Evolutionary conservation across 92 coral and sea anemone species (phyloP).

Genomic region (Anthopleura xanthogrammica): DNA sequence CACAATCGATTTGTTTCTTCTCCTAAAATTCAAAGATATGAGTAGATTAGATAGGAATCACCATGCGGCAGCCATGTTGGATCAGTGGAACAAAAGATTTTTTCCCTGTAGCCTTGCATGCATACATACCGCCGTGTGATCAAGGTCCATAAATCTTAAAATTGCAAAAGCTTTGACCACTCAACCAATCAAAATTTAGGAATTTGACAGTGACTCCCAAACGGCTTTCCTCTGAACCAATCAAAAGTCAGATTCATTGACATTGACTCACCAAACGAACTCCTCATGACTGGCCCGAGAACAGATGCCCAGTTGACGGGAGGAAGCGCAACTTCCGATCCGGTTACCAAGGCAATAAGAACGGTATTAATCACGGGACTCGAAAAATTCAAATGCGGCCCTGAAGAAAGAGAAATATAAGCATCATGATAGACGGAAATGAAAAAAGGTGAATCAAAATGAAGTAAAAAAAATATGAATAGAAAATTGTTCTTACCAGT

Average conservation of each 20-base stretch:
- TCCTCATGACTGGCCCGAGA: constrained; percentile 79
- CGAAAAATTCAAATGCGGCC: constrained; percentile 52
- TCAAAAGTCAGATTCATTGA: not conserved
- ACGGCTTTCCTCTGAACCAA: not conserved
- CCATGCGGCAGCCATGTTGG: too few relatives aligned
- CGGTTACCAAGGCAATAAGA: constrained; percentile 69
- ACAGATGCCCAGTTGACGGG: constrained; percentile 93
- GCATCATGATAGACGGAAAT: not conserved
- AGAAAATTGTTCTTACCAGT: constrained; percentile 43
- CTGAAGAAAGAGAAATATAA: constrained; percentile 20
- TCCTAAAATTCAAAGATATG: constrained; percentile 31
- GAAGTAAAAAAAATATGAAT: not conserved
- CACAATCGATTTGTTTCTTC: constrained; percentile 58
- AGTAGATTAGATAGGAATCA: not conserved
- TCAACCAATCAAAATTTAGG: not conserved
- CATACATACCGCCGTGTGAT: too few relatives aligned
- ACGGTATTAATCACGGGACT: constrained; percentile 51
- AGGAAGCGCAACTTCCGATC: constrained; percentile 70
- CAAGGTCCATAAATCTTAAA: too few relatives aligned
- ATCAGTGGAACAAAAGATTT: too few relatives aligned
- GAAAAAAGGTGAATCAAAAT: too few relatives aligned
- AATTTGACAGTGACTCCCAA: not conserved
- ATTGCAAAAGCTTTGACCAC: too few relatives aligned
- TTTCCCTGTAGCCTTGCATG: too few relatives aligned
- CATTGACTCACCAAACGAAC: constrained; percentile 58